Evolutionary conservation across 2,888 invertebrate species (phyloP), one percentile per base, ranked within the genome.

Genomic region (Pseudanteris insignis): DNA sequence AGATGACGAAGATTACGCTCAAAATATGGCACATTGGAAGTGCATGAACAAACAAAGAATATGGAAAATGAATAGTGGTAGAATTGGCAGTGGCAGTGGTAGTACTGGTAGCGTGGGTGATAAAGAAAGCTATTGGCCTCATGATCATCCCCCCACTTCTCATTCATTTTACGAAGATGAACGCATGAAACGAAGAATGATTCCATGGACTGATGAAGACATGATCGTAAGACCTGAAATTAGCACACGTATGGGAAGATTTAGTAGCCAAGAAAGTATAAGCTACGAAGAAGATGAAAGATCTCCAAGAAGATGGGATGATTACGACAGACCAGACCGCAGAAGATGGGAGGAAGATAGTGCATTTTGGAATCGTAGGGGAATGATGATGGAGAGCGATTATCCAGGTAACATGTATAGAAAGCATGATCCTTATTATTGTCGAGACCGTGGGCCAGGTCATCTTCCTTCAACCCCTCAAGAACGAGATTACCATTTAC

Each of bases 301-400:
- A 33, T 76, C 73, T 68, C 65, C 64, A 10, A 68, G 76, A 34
- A 68, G 76, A 18, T 54, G 60, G 60, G 60, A 60, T 13, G 77
- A 77, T 11, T 79, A 76, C 54, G 79, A 79, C 7, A 71, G 76
- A 38, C 18, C 29, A 14, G 58, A 54, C 13, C 70, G 74, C 64
- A 51, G 75, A 38, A 72, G 84, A 64, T 82, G 82, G 15, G 84
- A 84, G 51, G 83, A 82, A 59, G 75, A 82, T 61, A 79, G 82
- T 66, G 69, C 79, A 68, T 75, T 73, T 67, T 66, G 78, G 80
- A 67, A 67, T 67, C 78, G 69, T 68, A 76, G 74, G 67, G 76
- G 51, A 71, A 77, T 66, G 80, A 81, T 71, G 78, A 80, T 71
- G 77, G 84, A 77, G 76, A 81, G 68, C 70, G 86, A 81, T 67